phyloP scores from a whole-genome alignment of 2,797 vertebrate genomes.

The Phalloptychus januarius region DNA sequence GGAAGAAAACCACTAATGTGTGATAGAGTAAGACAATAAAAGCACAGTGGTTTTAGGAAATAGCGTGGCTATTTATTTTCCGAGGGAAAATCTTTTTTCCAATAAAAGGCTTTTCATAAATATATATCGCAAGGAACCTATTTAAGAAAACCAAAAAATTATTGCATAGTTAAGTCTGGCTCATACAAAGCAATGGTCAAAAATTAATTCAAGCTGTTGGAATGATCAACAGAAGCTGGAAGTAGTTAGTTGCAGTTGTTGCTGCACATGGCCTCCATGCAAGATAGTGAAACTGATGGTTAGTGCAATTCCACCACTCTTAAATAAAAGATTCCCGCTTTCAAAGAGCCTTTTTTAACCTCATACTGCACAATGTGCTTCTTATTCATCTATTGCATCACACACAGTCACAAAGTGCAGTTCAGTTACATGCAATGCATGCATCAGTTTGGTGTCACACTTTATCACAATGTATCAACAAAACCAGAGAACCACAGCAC shows the following conservation, averaged over 20 bases:
- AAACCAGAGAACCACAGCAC: neutral
- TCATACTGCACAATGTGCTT: neutral
- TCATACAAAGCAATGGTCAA: neutral
- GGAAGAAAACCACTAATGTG: neutral
- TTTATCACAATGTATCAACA: neutral
- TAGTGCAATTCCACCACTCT: neutral
- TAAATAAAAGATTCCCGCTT: neutral
- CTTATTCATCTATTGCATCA: neutral
- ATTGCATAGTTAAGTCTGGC: neutral
- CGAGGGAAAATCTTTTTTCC: neutral
- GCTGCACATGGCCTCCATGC: neutral
- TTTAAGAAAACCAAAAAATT: neutral
- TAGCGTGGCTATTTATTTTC: neutral
- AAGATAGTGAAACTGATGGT: neutral
- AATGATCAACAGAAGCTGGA: slow-evolving; percentile 7
- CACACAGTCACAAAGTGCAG: neutral
- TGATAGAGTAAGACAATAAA: neutral
- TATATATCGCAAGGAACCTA: neutral
- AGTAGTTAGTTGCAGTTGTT: neutral
- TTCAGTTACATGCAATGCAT: neutral
- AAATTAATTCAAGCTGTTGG: slow-evolving; percentile 8
- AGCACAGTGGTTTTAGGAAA: neutral
- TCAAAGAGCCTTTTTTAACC: neutral
- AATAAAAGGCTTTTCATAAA: slow-evolving; percentile 4
- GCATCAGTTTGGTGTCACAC: neutral